Base-by-base conservation (phyloP, 2,888 invertebrate genomes). In the Apamea crenata region DNA sequence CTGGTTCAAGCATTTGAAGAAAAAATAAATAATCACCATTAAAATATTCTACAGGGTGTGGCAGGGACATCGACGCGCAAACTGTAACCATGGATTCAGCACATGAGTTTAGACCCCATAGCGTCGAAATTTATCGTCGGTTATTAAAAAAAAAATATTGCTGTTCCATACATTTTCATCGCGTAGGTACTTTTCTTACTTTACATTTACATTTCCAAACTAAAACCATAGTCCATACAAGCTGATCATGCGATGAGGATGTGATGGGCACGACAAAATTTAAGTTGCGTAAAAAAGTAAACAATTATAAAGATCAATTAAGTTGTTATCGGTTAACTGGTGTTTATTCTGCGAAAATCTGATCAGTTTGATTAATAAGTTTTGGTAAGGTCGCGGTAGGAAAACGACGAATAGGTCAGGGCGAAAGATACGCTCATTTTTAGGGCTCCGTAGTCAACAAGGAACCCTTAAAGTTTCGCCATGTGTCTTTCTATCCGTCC, bases 311-410 rank as follows among this genome's bases (percentile, higher is more conserved):
- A 78, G 53, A 53, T 71, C 47, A 66, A 67, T 67, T 59, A 61
- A 56, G 53, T 21, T 67, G 50, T 32, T 84, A 71, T 71, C 66
- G 50, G 69, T 61, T 70, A 81, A 25, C 56, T 59, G 40, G 36
- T 69, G 81, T 81, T 50, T 77, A 70, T 81, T 61, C 29, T 78
- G 66, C n/a, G 29, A 56, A 79, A 71, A 78, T 61, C 36, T 40
- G n/a, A 12, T 12, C 36, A 36, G 18, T 71, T 40, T 71, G 36
- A n/a, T n/a, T 71, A 36, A 71, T 71, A 7, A 12, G n/a, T 53
- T 32, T 53, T 16, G 25, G 7, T 25, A 69, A 50, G 69, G 69
- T 50, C 29, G 59, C 59, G 18, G 36, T 7, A n/a, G 12, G n/a
- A 61, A 71, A 71, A n/a, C 12, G 6, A 18, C 18, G 12, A 36